Conservation (phyloP, 2,113 vertebrate genomes). For the Globicephala melas region DNA sequence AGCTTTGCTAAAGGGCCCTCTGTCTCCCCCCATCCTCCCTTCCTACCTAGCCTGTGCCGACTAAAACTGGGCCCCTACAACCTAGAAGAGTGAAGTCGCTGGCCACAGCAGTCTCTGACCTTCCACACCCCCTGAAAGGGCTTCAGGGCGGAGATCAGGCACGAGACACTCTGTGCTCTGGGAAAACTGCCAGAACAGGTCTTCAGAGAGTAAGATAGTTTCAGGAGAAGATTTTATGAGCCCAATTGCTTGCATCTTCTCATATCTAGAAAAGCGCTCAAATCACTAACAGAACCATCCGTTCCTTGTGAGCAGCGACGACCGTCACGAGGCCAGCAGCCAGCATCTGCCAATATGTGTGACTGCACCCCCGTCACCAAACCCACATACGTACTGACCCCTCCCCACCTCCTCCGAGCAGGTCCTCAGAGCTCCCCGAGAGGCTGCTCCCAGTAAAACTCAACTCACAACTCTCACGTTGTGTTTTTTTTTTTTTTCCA, state of each 20-base stretch:
- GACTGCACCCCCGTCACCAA: background rate
- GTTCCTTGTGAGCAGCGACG: background rate
- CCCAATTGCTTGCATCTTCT: background rate
- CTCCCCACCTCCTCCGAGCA: background rate
- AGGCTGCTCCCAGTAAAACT: background rate
- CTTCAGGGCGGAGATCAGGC: background rate
- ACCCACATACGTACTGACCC: background rate
- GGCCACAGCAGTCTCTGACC: background rate
- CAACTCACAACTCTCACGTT: background rate
- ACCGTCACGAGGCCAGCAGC: background rate
- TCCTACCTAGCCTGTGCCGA: background rate
- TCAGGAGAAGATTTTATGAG: background rate
- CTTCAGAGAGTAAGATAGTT: background rate
- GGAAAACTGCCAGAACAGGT: background rate
- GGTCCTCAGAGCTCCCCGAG: background rate
- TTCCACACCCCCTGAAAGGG: background rate
- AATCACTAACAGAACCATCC: background rate
- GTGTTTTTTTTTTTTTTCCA: background rate
- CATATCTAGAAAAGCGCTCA: background rate
- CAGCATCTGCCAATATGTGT: background rate
- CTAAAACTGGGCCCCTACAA: background rate
- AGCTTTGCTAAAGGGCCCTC: background rate
- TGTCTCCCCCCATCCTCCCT: no score
- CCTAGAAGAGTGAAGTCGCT: background rate
- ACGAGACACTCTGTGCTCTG: background rate